Evolutionary conservation across 23 tunicate species (phyloP).

Genomic region (Clavelina lepadiformis): DNA sequence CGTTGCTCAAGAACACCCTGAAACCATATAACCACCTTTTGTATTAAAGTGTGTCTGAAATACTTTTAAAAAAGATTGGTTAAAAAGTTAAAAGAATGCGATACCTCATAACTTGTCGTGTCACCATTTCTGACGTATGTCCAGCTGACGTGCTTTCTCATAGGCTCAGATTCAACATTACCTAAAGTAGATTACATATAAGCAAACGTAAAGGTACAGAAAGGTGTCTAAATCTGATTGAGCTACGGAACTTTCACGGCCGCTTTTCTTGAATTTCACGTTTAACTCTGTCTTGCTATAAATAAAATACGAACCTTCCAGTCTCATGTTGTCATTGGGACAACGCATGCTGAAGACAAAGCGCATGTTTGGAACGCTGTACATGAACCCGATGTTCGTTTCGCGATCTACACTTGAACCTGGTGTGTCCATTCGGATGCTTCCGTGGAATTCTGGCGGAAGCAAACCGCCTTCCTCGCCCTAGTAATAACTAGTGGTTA

Average conservation of each 20-base stretch:
- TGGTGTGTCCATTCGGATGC: conserved; percentile 57
- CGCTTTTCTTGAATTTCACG: too few species aligned
- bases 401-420: conserved; percentile 43
- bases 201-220: too few species aligned
- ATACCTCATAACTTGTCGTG: neutral
- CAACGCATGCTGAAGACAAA: conserved; percentile 3
- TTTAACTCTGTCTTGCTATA: too few species aligned
- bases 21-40: too few species aligned
- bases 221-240: too few species aligned
- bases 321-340: neutral
- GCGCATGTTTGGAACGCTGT: conserved; percentile 21
- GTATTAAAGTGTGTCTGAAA: too few species aligned
- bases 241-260: too few species aligned
- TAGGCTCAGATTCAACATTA: conserved; percentile 18
- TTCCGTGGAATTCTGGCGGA: conserved; percentile 9
- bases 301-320: neutral
- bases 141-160: neutral
- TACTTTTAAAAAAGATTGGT: too few species aligned
- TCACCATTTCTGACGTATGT: neutral
- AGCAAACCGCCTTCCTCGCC: conserved; percentile 9
- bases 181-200: too few species aligned
- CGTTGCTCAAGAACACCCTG: conserved; percentile 8
- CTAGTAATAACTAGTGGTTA: too few species aligned
- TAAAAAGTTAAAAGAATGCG: too few species aligned
- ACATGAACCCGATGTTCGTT: conserved; percentile 9